These are phyloP conservation scores for Pseudachorutes palmiensis DNA, from an alignment of 1,140 invertebrate genomes.

Conservation along the genomic window DNA sequence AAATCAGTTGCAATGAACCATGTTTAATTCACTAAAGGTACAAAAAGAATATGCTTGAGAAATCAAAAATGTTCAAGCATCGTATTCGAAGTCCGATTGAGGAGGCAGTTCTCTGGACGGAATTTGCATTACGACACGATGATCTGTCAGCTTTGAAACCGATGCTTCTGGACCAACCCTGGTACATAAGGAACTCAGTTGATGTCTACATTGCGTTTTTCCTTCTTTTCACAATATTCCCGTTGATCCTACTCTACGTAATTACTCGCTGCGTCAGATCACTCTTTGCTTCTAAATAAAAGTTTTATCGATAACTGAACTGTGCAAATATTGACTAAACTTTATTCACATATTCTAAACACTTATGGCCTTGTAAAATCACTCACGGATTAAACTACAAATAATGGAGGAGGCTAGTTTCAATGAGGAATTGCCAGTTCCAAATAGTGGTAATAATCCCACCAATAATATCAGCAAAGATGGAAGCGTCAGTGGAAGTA, in stretches of 20 bases:
- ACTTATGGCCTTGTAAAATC: no score
- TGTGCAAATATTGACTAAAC: no score
- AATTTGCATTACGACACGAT: constrained; percentile 32
- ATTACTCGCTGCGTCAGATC: no score
- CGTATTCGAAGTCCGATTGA: constrained; percentile 14
- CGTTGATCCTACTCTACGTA: neutral
- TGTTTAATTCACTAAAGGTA: constrained; percentile 3
- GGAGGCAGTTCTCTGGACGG: constrained; percentile 23
- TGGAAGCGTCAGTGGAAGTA: neutral
- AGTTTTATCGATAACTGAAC: no score
- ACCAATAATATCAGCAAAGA: no score
- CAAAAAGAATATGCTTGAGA: constrained; percentile 15
- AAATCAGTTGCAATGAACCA: neutral
- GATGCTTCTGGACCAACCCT: neutral
- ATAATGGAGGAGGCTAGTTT: no score
- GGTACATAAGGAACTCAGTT: neutral
- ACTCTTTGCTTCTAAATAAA: no score
- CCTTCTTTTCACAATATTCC: neutral
- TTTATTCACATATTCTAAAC: no score
- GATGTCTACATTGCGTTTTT: neutral
- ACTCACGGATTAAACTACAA: no score
- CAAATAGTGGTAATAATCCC: no score
- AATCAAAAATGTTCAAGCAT: constrained; percentile 22
- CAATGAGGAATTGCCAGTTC: no score
- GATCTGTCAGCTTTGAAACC: constrained; percentile 23